Evolutionary conservation across 2,888 invertebrate genomes (phyloP).

Genomic region (Portevinia maculata): DNA sequence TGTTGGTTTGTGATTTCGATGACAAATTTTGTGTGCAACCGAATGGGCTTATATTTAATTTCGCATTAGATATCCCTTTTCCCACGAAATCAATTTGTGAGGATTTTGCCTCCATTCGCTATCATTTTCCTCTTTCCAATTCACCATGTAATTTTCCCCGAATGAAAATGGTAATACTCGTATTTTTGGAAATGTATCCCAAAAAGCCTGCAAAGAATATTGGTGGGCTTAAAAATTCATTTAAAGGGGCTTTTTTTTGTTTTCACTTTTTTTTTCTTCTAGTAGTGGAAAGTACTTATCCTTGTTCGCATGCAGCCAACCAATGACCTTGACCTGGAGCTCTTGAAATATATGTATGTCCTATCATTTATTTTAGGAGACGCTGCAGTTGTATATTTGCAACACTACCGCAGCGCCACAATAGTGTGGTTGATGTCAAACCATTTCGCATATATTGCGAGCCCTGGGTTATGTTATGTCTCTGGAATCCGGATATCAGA

Average conservation of each 20-base stretch:
- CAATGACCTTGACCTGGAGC: slow-evolving; percentile 27
- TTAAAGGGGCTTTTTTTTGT: not conserved
- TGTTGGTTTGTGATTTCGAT: no score
- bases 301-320: slow-evolving; percentile 14
- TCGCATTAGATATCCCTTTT: not conserved
- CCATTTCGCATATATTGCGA: slow-evolving; percentile 22
- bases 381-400: slow-evolving; percentile 33
- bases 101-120: slow-evolving; percentile 24
- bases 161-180: not conserved
- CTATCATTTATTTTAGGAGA: slow-evolving; percentile 28
- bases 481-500: slow-evolving; percentile 3
- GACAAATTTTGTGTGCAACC: not conserved
- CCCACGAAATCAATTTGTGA: slow-evolving; percentile 28
- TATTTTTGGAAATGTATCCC: not conserved
- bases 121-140: not conserved
- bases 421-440: slow-evolving; percentile 26
- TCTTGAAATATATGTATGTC: slow-evolving; percentile 27
- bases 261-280: not conserved
- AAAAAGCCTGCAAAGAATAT: slow-evolving; percentile 4
- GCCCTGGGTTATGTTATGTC: not conserved
- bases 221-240: slow-evolving; percentile 28
- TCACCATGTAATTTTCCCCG: not conserved
- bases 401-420: not conserved
- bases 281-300: not conserved
- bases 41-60: slow-evolving; percentile 1